phyloP scores from a whole-genome alignment of 64 coral and sea anemone species.

The Dendrophyllia cribrosa region DNA sequence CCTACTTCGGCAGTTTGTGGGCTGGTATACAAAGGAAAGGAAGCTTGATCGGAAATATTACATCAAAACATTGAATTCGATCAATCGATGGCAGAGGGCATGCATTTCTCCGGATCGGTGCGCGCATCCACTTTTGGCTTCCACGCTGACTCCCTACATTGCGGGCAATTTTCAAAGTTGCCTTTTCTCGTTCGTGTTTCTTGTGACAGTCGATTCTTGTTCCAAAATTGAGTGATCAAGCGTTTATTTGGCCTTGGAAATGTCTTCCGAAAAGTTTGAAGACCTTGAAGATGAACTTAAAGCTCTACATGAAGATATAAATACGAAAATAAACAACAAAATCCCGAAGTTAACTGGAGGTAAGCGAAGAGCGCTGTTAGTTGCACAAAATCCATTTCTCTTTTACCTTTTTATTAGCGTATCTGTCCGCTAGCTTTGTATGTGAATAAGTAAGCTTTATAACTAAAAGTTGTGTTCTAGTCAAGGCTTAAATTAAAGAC shows the following conservation, averaged over 20 bases:
- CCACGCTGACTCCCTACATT: background rate
- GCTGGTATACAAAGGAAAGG: conserved; percentile 38
- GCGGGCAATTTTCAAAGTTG: background rate
- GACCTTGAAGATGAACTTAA: conserved; percentile 93
- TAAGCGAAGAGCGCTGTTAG: conserved; percentile 14
- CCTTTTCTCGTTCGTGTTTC: background rate
- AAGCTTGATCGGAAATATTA: conserved; percentile 46
- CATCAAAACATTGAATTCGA: conserved; percentile 52
- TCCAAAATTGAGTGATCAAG: background rate
- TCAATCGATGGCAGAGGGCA: conserved; percentile 33
- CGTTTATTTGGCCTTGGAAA: background rate
- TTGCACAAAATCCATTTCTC: background rate
- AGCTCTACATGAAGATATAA: conserved; percentile 82
- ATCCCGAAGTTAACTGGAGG: conserved; percentile 87
- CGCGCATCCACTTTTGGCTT: background rate
- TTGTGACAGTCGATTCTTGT: no score
- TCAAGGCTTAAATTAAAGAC: no score
- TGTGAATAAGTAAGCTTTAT: no score
- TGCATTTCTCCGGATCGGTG: conserved; percentile 4
- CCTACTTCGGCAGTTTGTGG: conserved; percentile 45
- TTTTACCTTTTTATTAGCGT: background rate
- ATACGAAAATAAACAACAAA: conserved; percentile 58
- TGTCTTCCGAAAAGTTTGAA: conserved; percentile 97
- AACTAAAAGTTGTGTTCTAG: no score
- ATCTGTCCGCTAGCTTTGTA: background rate